Conservation (phyloP, 2,888 invertebrate species). For the Epinotia ramella region DNA sequence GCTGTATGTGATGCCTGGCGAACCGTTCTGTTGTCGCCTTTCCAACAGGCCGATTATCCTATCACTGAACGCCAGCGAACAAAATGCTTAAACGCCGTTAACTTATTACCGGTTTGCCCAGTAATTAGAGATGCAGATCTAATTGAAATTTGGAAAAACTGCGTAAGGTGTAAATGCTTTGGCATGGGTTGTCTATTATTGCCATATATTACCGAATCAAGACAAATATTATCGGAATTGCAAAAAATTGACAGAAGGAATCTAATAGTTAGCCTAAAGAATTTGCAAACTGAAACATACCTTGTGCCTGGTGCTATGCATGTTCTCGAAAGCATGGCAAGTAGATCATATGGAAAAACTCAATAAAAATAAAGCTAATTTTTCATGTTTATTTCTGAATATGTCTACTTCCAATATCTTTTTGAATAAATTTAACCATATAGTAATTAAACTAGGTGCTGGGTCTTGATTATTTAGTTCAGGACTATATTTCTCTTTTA, state of each 20-base stretch:
- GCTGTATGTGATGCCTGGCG: conserved; percentile 75
- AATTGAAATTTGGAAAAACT: conserved; percentile 79
- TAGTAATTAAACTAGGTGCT: background rate
- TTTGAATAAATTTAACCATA: background rate
- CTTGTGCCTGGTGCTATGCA: conserved; percentile 79
- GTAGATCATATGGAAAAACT: conserved; percentile 62
- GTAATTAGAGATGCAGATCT: conserved; percentile 77
- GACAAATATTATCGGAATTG: conserved; percentile 70
- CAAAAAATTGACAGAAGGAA: conserved; percentile 78
- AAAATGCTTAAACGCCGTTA: conserved; percentile 76
- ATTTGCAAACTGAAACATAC: conserved; percentile 77
- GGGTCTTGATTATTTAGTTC: background rate
- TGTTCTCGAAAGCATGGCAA: conserved; percentile 73
- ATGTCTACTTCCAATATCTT: background rate
- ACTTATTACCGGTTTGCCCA: conserved; percentile 77
- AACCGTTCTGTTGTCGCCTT: conserved; percentile 74
- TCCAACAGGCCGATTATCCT: conserved; percentile 79
- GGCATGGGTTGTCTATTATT: conserved; percentile 78
- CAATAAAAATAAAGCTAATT: conserved; percentile 14
- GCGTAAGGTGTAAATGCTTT: conserved; percentile 74
- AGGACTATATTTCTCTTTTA: background rate
- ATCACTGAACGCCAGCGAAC: conserved; percentile 77
- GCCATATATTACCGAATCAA: conserved; percentile 76
- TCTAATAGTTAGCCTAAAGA: conserved; percentile 76
- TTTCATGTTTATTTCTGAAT: background rate